phyloP scores from a whole-genome alignment of 2,888 invertebrate genomes.

The Caenorhabditis angaria region DNA sequence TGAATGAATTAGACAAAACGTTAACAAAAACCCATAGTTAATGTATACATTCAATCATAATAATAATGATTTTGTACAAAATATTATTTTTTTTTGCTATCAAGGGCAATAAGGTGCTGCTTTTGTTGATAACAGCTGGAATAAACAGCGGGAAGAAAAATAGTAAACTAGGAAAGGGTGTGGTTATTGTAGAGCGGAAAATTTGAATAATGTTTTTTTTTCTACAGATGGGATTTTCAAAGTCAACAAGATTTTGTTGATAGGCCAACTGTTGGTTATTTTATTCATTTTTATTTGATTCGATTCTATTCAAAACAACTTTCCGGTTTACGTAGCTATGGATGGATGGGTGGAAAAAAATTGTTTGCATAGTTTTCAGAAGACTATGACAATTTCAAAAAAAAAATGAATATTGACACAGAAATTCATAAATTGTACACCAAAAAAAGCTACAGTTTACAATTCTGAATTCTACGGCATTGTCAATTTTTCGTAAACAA shows the following conservation, averaged over 20 bases:
- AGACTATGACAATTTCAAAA: too few relatives aligned
- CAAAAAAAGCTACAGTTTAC: background rate
- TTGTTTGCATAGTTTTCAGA: too few relatives aligned
- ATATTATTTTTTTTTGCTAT: background rate
- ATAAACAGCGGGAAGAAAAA: too few relatives aligned
- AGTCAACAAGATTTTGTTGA: background rate
- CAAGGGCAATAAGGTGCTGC: background rate
- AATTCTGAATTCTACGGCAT: background rate
- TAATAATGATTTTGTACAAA: background rate
- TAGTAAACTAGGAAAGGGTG: background rate
- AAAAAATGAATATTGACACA: too few relatives aligned
- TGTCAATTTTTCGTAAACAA: background rate
- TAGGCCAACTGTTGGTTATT: too few relatives aligned
- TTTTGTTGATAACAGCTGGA: background rate
- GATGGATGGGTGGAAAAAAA: too few relatives aligned
- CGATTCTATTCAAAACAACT: constrained; percentile 1
- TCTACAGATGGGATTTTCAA: background rate
- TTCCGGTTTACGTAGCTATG: too few relatives aligned
- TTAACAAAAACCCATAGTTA: too few relatives aligned
- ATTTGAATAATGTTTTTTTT: background rate
- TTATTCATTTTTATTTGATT: too few relatives aligned
- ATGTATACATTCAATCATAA: background rate
- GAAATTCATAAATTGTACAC: too few relatives aligned
- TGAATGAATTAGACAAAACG: background rate
- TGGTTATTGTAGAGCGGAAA: background rate